Base-by-base conservation (phyloP, 2,888 invertebrate species). In the Rutpela maculata region DNA sequence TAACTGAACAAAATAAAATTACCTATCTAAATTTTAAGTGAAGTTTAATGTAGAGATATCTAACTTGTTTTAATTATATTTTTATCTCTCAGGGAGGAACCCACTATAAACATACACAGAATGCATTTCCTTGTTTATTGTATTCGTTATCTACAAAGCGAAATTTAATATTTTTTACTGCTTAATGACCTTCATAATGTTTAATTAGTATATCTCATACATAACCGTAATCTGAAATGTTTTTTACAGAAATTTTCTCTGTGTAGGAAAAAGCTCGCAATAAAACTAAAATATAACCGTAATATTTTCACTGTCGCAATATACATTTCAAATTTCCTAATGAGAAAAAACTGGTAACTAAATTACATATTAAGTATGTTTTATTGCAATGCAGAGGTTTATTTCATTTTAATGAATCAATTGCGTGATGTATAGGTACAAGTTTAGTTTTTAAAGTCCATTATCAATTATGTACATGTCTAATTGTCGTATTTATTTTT, bases 91-190 rank as follows among this genome's bases (percentile, higher is more conserved):
- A 31, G 59, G 26, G 22, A 22, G 31, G 67, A 18, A 19, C 22
- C 19, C 35, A 56, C 57, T 57, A 35, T 56, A 35, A 69, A 69
- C 65, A 69, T 57, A 57, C 68, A 35, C 57, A 55, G 59, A 69
- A 18, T 69, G 69, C 69, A 69, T 56, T 57, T 56, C 4, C 57
- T 69, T 69, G 69, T 69, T 69, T 69, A 72, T 72, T 55, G 63
- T 50, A 62, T 72, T 50, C 63, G 71, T 67, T 74, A 74, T 74
- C 67, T 74, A 17, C 60, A 74, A 67, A 74, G 67, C 74, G 74
- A 67, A 66, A 67, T 74, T 74, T 74, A 74, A 74, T 74, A 74
- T 74, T 74, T 74, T 74, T 74, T 67, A 57, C 69, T 59, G 65
- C 56, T 65, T 65, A 73, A 73, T 73, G 73, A 65, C 73, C 73